phyloP scores from a whole-genome alignment of 2,888 invertebrate species.

The Phasia obesa region DNA sequence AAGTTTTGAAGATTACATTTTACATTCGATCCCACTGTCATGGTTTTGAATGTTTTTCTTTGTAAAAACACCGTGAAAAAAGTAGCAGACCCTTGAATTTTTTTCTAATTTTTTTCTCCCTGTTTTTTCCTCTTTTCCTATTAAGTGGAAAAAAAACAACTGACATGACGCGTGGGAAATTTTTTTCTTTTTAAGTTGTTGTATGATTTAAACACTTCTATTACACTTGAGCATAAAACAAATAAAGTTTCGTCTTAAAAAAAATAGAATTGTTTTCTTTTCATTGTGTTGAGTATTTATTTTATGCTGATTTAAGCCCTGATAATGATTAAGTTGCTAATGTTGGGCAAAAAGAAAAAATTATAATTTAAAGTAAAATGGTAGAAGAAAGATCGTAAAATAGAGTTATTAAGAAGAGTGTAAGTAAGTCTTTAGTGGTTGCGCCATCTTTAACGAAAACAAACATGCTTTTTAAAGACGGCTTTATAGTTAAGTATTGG shows the following conservation, averaged over 20 bases:
- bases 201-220: slow-evolving; percentile 47
- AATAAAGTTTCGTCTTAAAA: neutral
- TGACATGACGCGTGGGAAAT: slow-evolving; percentile 57
- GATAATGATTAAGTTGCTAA: slow-evolving; percentile 14
- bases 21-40: slow-evolving; percentile 20
- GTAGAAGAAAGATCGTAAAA: neutral
- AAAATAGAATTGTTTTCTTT: slow-evolving; percentile 20
- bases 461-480: too few relatives aligned
- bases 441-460: too few relatives aligned
- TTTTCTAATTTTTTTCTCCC: neutral
- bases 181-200: slow-evolving; percentile 14
- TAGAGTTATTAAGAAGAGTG: neutral
- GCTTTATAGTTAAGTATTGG: too few relatives aligned
- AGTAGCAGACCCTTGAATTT: slow-evolving; percentile 19
- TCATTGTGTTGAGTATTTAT: slow-evolving; percentile 5
- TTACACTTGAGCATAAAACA: slow-evolving; percentile 24
- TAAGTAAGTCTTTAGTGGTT: too few relatives aligned
- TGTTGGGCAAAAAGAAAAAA: neutral
- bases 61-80: neutral
- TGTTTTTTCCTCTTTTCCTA: slow-evolving; percentile 17
- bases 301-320: slow-evolving; percentile 21
- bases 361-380: neutral
- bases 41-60: too few relatives aligned
- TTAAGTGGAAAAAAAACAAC: neutral
- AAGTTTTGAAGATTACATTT: neutral